phyloP scores from a whole-genome alignment of 2,113 vertebrate species.

The Amia ocellicauda region DNA sequence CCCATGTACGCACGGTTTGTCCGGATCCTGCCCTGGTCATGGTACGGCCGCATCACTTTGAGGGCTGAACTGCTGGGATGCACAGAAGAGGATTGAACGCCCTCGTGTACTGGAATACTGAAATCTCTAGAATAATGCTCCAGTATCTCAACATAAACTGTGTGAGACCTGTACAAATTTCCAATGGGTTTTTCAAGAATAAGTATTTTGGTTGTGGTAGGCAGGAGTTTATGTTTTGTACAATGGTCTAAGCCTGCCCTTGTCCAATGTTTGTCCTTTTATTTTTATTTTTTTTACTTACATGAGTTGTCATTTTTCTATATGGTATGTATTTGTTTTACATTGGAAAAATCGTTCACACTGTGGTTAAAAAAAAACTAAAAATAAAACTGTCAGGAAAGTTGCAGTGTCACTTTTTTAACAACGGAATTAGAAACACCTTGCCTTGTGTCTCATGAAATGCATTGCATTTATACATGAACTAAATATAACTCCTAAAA shows the following conservation, averaged over 20 bases:
- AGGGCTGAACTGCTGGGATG: conserved; percentile 92
- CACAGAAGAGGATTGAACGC: conserved; percentile 80
- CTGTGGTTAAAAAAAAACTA: conserved; percentile 55
- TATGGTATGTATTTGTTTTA: conserved; percentile 56
- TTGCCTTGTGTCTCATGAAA: too few species aligned
- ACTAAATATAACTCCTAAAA: too few species aligned
- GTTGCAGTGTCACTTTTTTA: conserved; percentile 71
- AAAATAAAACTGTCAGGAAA: conserved; percentile 55
- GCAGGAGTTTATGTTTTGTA: conserved; percentile 77
- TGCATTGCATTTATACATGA: too few species aligned
- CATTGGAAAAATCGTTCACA: conserved; percentile 41
- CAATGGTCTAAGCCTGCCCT: conserved; percentile 80
- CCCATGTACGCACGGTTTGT: conserved; percentile 83
- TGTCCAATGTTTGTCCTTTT: conserved; percentile 55
- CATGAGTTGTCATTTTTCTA: conserved; percentile 42
- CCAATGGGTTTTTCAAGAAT: conserved; percentile 73
- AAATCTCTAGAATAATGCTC: conserved; percentile 31
- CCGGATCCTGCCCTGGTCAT: conserved; percentile 95
- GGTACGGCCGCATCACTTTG: conserved; percentile 96
- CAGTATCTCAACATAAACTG: conserved; percentile 77
- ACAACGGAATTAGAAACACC: conserved; percentile 40
- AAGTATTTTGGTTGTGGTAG: conserved; percentile 76
- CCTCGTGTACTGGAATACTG: conserved; percentile 42
- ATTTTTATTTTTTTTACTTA: conserved; percentile 40
- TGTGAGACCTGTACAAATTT: conserved; percentile 81